Evolutionary conservation across 2,888 invertebrate genomes (phyloP).

Genomic region (Brachyopa scutellaris): DNA sequence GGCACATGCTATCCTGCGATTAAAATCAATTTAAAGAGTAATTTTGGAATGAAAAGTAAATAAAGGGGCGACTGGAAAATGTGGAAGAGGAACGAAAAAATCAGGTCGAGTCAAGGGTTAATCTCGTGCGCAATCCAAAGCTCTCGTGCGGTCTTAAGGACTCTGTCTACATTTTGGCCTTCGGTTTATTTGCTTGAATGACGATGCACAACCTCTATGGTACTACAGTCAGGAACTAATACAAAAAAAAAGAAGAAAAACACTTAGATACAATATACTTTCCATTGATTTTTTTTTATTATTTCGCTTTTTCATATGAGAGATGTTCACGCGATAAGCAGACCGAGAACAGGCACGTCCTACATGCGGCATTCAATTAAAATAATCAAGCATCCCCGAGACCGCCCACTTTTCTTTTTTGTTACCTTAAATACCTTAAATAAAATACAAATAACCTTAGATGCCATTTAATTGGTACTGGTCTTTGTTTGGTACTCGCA

Average conservation of each 20-base stretch:
- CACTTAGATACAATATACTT: conserved; percentile 22
- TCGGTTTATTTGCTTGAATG: conserved; percentile 52
- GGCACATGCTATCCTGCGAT: conserved; percentile 54
- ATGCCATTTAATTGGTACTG: conserved; percentile 48
- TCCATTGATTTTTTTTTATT: conserved; percentile 14
- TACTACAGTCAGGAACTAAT: background rate
- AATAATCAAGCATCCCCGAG: conserved; percentile 57
- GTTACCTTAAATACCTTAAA: conserved; percentile 16
- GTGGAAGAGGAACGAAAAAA: conserved; percentile 17
- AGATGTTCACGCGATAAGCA: conserved; percentile 58
- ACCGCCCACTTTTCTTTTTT: too few species aligned
- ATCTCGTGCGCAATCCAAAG: conserved; percentile 43
- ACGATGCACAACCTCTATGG: conserved; percentile 26
- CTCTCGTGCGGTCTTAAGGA: conserved; percentile 39
- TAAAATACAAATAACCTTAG: background rate
- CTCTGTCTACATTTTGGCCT: conserved; percentile 58
- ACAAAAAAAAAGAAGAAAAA: conserved; percentile 10
- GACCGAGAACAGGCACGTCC: conserved; percentile 30
- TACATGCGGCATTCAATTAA: conserved; percentile 63
- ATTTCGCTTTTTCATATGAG: conserved; percentile 3
- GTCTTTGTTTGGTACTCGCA: background rate
- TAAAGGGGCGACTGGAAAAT: background rate
- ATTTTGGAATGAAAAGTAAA: conserved; percentile 37
- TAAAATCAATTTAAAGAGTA: conserved; percentile 69
- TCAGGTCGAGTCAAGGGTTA: conserved; percentile 69